Conservation (phyloP, 2,888 invertebrate species). For the Apamea crenata region DNA sequence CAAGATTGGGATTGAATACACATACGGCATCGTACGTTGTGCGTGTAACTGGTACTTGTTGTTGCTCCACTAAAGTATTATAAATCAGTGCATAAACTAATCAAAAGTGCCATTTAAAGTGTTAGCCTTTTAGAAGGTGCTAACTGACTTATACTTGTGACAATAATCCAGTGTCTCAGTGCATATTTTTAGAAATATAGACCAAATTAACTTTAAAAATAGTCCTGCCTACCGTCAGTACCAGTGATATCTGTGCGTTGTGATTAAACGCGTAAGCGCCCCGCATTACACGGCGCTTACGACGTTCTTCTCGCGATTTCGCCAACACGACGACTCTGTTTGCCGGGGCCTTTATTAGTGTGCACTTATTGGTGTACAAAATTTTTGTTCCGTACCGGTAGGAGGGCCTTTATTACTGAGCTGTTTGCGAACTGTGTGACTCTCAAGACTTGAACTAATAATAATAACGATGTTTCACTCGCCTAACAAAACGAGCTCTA, state of each 20-base stretch:
- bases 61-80: too few species aligned
- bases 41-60: too few species aligned
- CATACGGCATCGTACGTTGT: too few species aligned
- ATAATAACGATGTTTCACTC: too few species aligned
- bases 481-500: too few species aligned
- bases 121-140: background rate
- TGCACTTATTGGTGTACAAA: background rate
- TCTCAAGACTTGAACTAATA: too few species aligned
- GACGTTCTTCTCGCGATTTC: constrained; percentile 2
- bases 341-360: constrained; percentile 5
- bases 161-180: background rate
- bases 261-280: constrained; percentile 1
- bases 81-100: too few species aligned
- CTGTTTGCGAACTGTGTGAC: background rate
- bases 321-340: background rate
- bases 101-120: too few species aligned
- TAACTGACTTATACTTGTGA: background rate
- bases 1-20: too few species aligned
- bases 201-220: background rate
- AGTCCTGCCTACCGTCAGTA: background rate
- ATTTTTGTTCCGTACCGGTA: background rate
- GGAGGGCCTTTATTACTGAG: background rate
- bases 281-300: background rate
- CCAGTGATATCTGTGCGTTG: background rate
- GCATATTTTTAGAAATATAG: background rate